phyloP scores from a whole-genome alignment of 2,797 vertebrate species.

The Artibeus jamaicensis region DNA sequence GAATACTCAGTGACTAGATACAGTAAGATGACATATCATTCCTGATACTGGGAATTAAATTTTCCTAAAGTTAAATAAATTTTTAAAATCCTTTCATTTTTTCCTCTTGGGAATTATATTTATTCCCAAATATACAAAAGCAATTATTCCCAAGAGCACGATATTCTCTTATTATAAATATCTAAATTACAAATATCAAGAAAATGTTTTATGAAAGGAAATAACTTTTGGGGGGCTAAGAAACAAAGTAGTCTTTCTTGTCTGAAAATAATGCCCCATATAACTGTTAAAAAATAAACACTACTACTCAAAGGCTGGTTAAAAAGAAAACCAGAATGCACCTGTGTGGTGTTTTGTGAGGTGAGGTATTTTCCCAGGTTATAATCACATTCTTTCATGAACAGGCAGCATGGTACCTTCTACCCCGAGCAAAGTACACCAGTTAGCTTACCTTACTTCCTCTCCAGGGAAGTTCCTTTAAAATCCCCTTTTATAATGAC shows the following conservation, averaged over 20 bases:
- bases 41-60: neutral
- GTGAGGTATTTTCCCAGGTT: neutral
- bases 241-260: neutral
- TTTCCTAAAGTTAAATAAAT: constrained; percentile 6
- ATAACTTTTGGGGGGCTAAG: neutral
- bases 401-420: neutral
- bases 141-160: no score
- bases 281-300: neutral
- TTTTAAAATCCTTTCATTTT: constrained; percentile 3
- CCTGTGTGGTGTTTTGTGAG: neutral
- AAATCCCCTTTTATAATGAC: constrained; percentile 34
- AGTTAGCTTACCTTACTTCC: neutral
- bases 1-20: neutral
- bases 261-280: neutral
- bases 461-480: constrained; percentile 34
- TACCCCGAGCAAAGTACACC: neutral
- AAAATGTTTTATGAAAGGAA: neutral
- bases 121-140: no score
- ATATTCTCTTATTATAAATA: no score
- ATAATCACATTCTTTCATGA: constrained; percentile 20
- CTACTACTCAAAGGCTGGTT: neutral
- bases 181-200: neutral
- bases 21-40: neutral
- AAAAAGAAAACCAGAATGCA: neutral
- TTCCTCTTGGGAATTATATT: neutral